These are phyloP conservation scores for Pseudorectes ferrugineus DNA, from an alignment of 2,113 vertebrate species.

Conservation along the genomic window DNA sequence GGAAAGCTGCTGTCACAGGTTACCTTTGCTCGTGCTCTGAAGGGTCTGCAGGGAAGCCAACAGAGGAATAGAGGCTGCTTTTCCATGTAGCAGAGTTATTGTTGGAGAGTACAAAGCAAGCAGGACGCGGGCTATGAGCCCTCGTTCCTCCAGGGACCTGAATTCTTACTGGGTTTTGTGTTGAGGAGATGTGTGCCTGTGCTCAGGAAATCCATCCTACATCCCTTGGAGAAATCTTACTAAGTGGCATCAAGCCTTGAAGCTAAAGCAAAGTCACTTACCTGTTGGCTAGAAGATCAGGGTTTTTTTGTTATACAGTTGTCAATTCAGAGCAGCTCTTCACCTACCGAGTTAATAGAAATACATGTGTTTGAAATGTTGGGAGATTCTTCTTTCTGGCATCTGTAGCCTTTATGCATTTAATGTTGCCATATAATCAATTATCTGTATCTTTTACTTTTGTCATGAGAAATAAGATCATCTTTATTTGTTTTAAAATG, in stretches of 20 bases:
- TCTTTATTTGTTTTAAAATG: background rate
- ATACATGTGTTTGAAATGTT: background rate
- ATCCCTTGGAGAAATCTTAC: background rate
- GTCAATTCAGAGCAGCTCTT: background rate
- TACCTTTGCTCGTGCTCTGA: background rate
- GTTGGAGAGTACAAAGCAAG: background rate
- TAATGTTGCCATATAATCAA: background rate
- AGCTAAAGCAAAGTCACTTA: background rate
- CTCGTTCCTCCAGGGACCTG: fast-evolving
- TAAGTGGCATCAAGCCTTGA: background rate
- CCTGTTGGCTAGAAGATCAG: background rate
- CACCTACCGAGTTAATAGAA: background rate
- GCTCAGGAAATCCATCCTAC: background rate
- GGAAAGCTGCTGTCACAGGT: background rate
- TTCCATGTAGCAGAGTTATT: background rate
- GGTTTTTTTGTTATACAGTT: fast-evolving
- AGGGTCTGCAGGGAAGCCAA: background rate
- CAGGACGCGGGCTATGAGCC: fast-evolving
- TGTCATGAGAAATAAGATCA: background rate
- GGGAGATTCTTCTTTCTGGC: background rate
- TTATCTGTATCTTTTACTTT: background rate
- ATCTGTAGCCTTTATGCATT: background rate
- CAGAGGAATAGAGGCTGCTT: background rate
- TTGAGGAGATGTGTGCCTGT: background rate
- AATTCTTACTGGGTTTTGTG: background rate